These are phyloP conservation scores for Pseudomyrmex gracilis DNA, from an alignment of 1,140 invertebrate genomes.

Conservation along the genomic window DNA sequence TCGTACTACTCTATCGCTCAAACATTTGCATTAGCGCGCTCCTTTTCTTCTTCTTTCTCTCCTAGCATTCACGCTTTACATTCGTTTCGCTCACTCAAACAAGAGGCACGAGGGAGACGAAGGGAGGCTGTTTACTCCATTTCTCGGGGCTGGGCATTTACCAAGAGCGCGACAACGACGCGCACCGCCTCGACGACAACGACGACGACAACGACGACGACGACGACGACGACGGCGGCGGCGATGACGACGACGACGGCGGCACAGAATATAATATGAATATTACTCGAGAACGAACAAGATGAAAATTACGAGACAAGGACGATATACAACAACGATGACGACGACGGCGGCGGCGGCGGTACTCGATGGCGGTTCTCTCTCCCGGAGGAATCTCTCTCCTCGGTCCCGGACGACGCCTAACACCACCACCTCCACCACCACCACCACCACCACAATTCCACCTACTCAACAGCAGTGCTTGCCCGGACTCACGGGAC, in stretches of 20 bases:
- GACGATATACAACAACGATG: neutral
- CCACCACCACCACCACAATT: slow-evolving; percentile 69
- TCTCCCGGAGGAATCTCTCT: slow-evolving; percentile 55
- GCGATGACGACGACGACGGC: neutral
- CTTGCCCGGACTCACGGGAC: slow-evolving; percentile 84
- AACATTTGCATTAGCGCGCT: slow-evolving; percentile 22
- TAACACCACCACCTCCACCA: slow-evolving; percentile 70
- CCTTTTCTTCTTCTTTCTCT: neutral
- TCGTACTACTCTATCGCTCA: slow-evolving; percentile 48
- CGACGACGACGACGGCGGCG: slow-evolving; percentile 5
- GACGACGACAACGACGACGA: slow-evolving; percentile 8
- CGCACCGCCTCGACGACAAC: slow-evolving; percentile 27
- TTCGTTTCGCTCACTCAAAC: slow-evolving; percentile 54
- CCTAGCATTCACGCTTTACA: neutral
- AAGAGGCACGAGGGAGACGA: slow-evolving; percentile 61
- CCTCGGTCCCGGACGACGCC: slow-evolving; percentile 73
- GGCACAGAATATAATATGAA: neutral
- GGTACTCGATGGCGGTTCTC: slow-evolving; percentile 66
- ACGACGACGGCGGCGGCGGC: slow-evolving; percentile 44
- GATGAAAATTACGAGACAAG: neutral
- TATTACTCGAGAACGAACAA: no score
- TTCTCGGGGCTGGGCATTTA: slow-evolving; percentile 32
- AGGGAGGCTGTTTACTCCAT: slow-evolving; percentile 40
- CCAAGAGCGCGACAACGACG: slow-evolving; percentile 54
- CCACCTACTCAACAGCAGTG: slow-evolving; percentile 75